Base-by-base conservation (phyloP, 2,113 vertebrate genomes). In the Ciconia boyciana region DNA sequence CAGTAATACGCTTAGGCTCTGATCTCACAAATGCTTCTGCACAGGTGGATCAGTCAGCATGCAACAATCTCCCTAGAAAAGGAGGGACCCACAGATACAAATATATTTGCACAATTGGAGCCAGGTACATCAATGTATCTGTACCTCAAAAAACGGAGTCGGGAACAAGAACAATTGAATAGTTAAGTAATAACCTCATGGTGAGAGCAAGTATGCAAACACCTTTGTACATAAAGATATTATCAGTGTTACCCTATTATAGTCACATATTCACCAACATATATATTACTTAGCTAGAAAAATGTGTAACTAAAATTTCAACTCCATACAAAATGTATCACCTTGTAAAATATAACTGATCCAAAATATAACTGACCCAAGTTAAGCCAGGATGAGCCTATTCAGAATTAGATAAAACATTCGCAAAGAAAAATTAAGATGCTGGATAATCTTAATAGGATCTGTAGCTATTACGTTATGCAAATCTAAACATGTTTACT, bases 1-100 rank as follows among this genome's bases (percentile, higher is more conserved):
- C 91, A 88, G 66, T 95, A 97, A 97, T 94, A 69, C 44, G 51
- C 93, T 97, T 94, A 94, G 62, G 78, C 71, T 88, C 84, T 95
- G 84, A 93, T 89, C 78, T 87, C 87, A 65, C 66, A 85, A 87
- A 69, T n/a, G 24, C 57, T 93, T 60, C 57, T 71, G 84, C 61
- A 74, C 58, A 92, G 89, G 87, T 95, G 41, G 81, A 80, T 85
- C 78, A 83, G 54, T 10, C 16, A 91, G 39, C 34, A 20, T 57
- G 49, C 0, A 0, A 49, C 34, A 16, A 25, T 12, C 31, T 41
- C 77, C n/a, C 61, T 46, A 39, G 24, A 39, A 68, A 88, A 90
- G 12, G 13, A 28, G 9, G 32, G 34, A 78, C n/a, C 5, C 72
- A 60, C 8, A n/a, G 34, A 48, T 4, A 4, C 34, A 94, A 81